Conservation (phyloP, 2,888 invertebrate genomes). For the Rotaria sp. region DNA sequence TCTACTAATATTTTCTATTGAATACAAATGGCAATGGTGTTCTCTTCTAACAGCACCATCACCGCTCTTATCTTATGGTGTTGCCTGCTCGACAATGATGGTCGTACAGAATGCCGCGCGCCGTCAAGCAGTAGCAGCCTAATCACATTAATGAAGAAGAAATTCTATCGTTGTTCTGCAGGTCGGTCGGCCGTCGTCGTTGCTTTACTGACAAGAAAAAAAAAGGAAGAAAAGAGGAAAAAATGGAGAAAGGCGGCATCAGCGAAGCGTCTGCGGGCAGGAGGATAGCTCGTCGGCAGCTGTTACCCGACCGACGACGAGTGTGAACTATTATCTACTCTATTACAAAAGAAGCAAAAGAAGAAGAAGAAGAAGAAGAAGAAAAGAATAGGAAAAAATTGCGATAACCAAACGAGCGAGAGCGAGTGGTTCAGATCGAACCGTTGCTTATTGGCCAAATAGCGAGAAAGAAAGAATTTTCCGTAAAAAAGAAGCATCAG, state of each 20-base stretch:
- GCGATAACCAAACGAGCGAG: not conserved
- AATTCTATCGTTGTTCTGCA: not conserved
- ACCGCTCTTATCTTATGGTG: slow-evolving; percentile 7
- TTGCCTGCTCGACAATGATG: not conserved
- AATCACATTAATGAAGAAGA: slow-evolving; percentile 14
- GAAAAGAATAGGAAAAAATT: slow-evolving; percentile 5
- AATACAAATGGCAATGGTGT: not conserved
- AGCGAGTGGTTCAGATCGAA: not conserved
- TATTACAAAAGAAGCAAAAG: not conserved
- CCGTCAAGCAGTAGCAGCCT: not conserved
- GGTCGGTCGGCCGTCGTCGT: not conserved
- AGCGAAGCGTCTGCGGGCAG: not conserved
- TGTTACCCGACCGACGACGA: slow-evolving; percentile 1
- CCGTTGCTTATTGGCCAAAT: not conserved
- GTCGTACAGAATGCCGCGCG: not conserved
- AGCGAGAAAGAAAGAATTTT: slow-evolving; percentile 9
- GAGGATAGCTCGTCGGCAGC: slow-evolving; percentile 3
- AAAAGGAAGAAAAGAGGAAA: not conserved
- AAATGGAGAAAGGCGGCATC: not conserved
- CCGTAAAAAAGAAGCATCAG: not conserved
- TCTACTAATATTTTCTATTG: slow-evolving; percentile 3
- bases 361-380: not conserved
- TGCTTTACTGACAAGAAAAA: not conserved
- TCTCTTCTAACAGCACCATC: not conserved
- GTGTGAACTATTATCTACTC: slow-evolving; percentile 13